phyloP scores from a whole-genome alignment of 1,140 invertebrate genomes.

The Drosophila kanapiae region DNA sequence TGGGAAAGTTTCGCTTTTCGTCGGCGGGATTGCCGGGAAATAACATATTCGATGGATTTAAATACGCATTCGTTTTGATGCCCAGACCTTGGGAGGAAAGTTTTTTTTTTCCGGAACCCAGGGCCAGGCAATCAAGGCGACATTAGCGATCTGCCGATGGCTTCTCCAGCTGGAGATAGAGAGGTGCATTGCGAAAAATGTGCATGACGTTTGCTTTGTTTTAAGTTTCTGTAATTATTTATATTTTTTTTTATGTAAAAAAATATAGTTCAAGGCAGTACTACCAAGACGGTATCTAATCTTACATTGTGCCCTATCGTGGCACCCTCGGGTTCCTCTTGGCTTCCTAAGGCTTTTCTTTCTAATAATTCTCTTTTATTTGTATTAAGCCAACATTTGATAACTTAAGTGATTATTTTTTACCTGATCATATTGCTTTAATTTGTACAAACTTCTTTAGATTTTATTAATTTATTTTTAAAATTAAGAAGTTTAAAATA shows the following conservation, averaged over 20 bases:
- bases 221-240: not conserved
- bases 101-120: slow-evolving; percentile 47
- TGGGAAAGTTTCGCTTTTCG: slow-evolving; percentile 61
- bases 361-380: not conserved
- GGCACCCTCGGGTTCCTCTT: no score
- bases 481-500: no score
- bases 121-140: slow-evolving; percentile 76
- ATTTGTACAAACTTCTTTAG: not conserved
- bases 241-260: no score
- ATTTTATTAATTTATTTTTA: not conserved
- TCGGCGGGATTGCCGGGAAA: slow-evolving; percentile 7
- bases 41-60: slow-evolving; percentile 71
- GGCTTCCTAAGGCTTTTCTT: not conserved
- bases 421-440: not conserved
- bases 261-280: no score
- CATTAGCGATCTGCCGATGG: slow-evolving; percentile 50
- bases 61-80: slow-evolving; percentile 64
- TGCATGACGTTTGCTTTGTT: no score
- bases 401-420: not conserved
- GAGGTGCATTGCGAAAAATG: slow-evolving; percentile 1
- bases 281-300: not conserved
- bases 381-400: not conserved
- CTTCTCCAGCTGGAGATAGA: slow-evolving; percentile 19
- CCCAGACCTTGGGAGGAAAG: slow-evolving; percentile 44
- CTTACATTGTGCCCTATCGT: no score